These are phyloP conservation scores for Zygogramma bicolorata DNA, from an alignment of 2,888 invertebrate species.

Conservation along the genomic window DNA sequence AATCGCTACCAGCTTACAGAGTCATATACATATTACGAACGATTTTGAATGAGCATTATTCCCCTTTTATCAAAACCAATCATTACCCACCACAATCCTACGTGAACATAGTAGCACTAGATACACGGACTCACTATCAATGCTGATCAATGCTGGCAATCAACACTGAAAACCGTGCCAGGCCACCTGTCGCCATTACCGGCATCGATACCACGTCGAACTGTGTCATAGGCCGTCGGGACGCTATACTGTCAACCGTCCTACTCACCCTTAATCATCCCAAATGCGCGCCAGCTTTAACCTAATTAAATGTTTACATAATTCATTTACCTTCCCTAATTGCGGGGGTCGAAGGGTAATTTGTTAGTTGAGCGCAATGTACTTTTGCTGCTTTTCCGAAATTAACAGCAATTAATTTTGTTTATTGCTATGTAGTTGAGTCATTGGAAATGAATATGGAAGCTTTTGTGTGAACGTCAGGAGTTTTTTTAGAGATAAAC, in stretches of 20 bases:
- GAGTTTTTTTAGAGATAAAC: no score
- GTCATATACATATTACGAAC: no score
- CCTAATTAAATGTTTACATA: conserved; percentile 50
- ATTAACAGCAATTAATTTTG: background rate
- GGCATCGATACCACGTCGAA: conserved; percentile 35
- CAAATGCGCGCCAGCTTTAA: conserved; percentile 45
- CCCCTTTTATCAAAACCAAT: no score
- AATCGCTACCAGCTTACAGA: no score
- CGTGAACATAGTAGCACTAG: no score
- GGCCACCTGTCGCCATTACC: conserved; percentile 53
- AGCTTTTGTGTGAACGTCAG: no score
- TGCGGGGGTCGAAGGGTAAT: background rate
- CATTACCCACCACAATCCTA: no score
- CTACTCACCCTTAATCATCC: conserved; percentile 45
- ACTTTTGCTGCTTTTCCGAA: background rate
- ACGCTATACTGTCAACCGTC: background rate
- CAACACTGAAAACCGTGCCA: conserved; percentile 52
- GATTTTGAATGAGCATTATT: no score
- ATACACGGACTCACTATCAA: no score
- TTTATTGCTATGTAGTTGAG: background rate
- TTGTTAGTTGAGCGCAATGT: conserved; percentile 2
- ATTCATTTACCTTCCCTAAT: conserved; percentile 24
- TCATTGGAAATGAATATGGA: background rate
- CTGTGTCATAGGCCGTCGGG: conserved; percentile 9
- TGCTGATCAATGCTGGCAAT: conserved; percentile 50